Base-by-base conservation (phyloP, 1,140 invertebrate genomes). In the Protaetia brevitarsis region DNA sequence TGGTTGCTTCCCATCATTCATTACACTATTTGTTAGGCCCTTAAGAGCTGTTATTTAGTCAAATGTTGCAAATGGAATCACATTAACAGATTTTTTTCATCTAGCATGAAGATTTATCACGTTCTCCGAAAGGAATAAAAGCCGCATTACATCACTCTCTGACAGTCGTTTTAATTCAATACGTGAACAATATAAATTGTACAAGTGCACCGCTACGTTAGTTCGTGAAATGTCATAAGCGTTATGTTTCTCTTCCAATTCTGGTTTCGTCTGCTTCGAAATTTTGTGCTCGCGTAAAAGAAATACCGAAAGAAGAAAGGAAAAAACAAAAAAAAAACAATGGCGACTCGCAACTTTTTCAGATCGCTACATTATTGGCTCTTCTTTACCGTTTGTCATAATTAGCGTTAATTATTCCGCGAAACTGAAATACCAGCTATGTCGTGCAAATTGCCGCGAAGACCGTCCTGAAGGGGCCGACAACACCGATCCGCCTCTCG, bases 381-480 rank as follows among this genome's bases (percentile, higher is more conserved):
- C 5, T 51, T 21, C 13, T 51, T 23, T 2, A 8, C 19, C 19
- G 6, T 51, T 51, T 51, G 16, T 51, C 41, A 51, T 51, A 23
- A 51, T 51, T 23, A 51, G 41, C 3, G 41, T 51, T 51, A 51
- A 51, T 51, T 51, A 51, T 23, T 51, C 41, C 41, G 41, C 41
- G 41, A 51, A 51, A 51, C 8, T 51, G 41, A 23, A 51, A 51
- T 51, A 51, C 41, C 19, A 23, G 41, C 26, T 51, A 23, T 51
- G 41, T 51, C 13, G 41, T 51, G 19, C 13, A 51, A 21, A 51
- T 51, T 51, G 11, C 41, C 6, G 19, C n/a, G n/a, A 8, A 23
- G 5, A 51, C 13, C 26, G 41, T 8, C 41, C 10, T 10, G 16
- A 51, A 51, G 41, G 11, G 19, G 7, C 19, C 41, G 41, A 51